Base-by-base conservation (phyloP, 2,797 vertebrate genomes). In the Tarsius wallacei region DNA sequence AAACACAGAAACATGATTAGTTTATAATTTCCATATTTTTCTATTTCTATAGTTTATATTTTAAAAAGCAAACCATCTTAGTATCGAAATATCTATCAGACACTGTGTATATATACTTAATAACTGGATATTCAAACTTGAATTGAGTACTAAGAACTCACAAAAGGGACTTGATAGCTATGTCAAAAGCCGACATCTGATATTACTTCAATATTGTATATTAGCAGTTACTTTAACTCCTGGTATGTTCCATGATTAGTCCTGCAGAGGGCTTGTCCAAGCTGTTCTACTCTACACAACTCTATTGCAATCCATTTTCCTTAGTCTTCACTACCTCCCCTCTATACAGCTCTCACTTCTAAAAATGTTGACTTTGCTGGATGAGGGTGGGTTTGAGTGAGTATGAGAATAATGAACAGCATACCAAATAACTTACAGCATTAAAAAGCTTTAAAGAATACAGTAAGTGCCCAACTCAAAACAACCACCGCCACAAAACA, bases 1-100 rank as follows among this genome's bases (percentile, higher is more conserved):
- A 84, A 81, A 88, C 24, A 96, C 31, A 96, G 31, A 85, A 71
- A 55, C 33, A 97, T 87, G 49, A 96, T 90, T 82, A 97, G 36
- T 68, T 85, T 89, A 55, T 15, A 76, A 68, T 31, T 76, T 63
- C 61, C 36, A 84, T 12, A 90, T 66, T 55, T 91, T 93, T 84
- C 49, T 63, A 74, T 64, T 87, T 93, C 87, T 92, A 36, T 5
- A 87, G 47, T 42, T 66, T 36, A 49, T 33, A 59, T 33, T 89
- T 66, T 87, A 33, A 94, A 83, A 96, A 82, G 33, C 7, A 93
- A 94, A 93, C 86, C 78, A 91, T 91, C 28, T 84, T 70, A 80
- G 83, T 42, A 49, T 21, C 88, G 26, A 96, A 82, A 83, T 42
- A 92, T 24, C 33, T 16, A 51, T 49, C 57, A 57, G 73, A 71